phyloP scores from a whole-genome alignment of 2,888 invertebrate species.

The Pollenia labialis region DNA sequence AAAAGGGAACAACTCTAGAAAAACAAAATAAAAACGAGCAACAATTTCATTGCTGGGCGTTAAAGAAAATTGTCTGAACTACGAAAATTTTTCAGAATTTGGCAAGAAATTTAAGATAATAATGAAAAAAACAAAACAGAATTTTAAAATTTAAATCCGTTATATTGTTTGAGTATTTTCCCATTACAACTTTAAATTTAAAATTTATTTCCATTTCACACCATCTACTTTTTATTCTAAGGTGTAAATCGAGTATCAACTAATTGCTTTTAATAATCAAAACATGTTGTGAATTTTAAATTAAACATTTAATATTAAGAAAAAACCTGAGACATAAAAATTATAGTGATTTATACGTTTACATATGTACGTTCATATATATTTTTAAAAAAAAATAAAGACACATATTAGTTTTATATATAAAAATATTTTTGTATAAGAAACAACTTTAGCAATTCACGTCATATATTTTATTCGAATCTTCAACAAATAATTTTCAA shows the following conservation, averaged over 20 bases:
- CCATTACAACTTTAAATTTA: conserved; percentile 46
- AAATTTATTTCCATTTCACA: conserved; percentile 19
- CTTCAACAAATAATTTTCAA: conserved; percentile 58
- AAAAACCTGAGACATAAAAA: conserved; percentile 29
- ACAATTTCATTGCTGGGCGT: not conserved
- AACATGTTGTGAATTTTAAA: conserved; percentile 56
- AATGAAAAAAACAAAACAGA: not conserved
- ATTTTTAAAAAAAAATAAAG: not conserved
- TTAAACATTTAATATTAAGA: conserved; percentile 20
- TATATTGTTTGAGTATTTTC: conserved; percentile 8
- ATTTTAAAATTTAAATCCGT: not conserved
- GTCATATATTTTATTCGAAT: conserved; percentile 58
- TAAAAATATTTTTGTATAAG: conserved; percentile 11
- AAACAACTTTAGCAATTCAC: conserved; percentile 55
- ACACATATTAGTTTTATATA: conserved; percentile 12
- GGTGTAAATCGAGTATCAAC: conserved; percentile 22
- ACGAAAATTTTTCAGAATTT: not conserved
- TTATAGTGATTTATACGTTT: conserved; percentile 62
- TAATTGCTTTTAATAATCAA: conserved; percentile 69
- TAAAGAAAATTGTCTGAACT: not conserved
- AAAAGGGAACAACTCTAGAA: no score
- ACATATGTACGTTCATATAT: not conserved
- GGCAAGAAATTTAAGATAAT: not conserved
- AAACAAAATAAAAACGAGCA: no score
- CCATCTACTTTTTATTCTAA: conserved; percentile 2